Conservation (phyloP, 2,888 invertebrate species). For the Acronicta psi region DNA sequence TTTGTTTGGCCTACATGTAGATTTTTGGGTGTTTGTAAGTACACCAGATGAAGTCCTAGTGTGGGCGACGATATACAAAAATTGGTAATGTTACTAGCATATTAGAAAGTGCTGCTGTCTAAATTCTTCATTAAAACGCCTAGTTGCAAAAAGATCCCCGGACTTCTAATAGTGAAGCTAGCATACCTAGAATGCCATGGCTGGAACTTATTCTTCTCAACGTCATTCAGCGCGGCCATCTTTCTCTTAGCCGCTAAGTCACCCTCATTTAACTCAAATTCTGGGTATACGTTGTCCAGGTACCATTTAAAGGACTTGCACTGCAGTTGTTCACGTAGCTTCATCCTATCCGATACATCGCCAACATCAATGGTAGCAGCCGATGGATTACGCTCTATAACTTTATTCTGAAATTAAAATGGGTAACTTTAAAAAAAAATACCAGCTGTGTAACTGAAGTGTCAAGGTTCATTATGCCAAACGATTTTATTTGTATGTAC, state of each 20-base stretch:
- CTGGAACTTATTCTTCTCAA: conserved; percentile 91
- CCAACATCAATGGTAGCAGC: conserved; percentile 91
- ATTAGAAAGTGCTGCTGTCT: too few species aligned
- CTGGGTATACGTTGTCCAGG: conserved; percentile 95
- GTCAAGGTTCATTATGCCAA: too few species aligned
- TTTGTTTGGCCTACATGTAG: too few species aligned
- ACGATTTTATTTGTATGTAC: too few species aligned
- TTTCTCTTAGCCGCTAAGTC: conserved; percentile 88
- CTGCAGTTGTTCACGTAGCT: conserved; percentile 92
- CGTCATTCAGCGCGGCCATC: conserved; percentile 89
- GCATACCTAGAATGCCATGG: conserved; percentile 93
- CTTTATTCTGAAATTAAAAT: conserved; percentile 90
- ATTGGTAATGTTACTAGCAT: too few species aligned
- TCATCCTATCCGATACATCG: conserved; percentile 93
- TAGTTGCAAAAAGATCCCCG: too few species aligned
- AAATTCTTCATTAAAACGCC: too few species aligned
- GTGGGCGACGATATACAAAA: too few species aligned
- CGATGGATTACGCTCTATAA: conserved; percentile 91
- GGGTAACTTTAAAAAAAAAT: too few species aligned
- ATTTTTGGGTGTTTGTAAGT: too few species aligned
- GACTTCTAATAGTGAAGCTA: not conserved
- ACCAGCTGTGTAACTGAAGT: too few species aligned
- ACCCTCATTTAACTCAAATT: conserved; percentile 90
- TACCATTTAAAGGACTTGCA: conserved; percentile 97
- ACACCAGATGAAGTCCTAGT: too few species aligned